Conservation (phyloP, 2,113 vertebrate genomes). For the Urocitellus parryii region DNA sequence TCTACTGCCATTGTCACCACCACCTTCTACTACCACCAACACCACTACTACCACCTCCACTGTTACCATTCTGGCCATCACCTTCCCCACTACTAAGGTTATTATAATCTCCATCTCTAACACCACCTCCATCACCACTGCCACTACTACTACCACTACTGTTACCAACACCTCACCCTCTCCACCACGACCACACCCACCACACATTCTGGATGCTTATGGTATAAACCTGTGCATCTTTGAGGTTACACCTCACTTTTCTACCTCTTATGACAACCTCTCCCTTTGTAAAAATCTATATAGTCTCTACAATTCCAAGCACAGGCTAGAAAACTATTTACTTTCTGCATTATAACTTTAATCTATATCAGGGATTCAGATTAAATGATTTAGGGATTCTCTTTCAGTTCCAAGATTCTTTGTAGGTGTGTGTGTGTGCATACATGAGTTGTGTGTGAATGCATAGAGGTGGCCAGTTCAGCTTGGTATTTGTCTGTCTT, state of each 20-base stretch:
- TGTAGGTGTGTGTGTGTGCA: no score
- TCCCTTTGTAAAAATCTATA: not conserved
- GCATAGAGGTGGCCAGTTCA: not conserved
- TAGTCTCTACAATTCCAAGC: not conserved
- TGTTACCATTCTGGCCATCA: not conserved
- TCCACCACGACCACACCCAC: not conserved
- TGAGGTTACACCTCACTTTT: not conserved
- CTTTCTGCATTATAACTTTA: not conserved
- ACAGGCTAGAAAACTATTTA: not conserved
- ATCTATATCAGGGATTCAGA: not conserved
- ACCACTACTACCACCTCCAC: not conserved
- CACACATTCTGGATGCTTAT: not conserved
- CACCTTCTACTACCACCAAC: no score
- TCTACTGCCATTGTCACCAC: not conserved
- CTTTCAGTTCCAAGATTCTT: not conserved
- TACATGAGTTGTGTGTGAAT: fast-evolving
- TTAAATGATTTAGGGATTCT: not conserved
- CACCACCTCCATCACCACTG: no score
- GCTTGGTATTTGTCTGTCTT: not conserved
- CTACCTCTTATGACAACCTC: not conserved
- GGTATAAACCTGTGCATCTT: not conserved
- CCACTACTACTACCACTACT: not conserved
- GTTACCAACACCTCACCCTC: no score
- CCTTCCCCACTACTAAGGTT: not conserved
- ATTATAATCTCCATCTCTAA: not conserved